Evolutionary conservation across 2,888 invertebrate genomes (phyloP), one percentile per base, ranked within the genome.

Genomic region (Achlya flavicornis): DNA sequence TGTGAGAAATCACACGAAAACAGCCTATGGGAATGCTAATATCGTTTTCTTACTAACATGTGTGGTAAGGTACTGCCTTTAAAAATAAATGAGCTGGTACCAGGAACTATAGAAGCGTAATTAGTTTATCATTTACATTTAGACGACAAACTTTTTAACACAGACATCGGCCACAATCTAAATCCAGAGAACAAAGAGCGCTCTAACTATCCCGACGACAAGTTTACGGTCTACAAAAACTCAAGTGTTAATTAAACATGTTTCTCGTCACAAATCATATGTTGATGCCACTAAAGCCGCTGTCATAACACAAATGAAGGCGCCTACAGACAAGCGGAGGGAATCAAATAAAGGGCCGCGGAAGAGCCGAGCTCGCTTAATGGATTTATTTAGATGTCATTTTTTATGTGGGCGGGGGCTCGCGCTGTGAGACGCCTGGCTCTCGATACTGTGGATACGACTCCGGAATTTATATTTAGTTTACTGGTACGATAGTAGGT

Each of bases 301-400:
- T 90, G 92, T 92, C 92, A 92, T 84, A 92, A 92, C 87, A 92
- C 80, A 88, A 88, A 87, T 89, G 88, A 89, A 86, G 89, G 90
- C 91, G 88, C 88, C 85, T 86, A 71, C 86, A 88, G 83, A 89
- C 89, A 75, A 74, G 84, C 77, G 76, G 76, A 75, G 74, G 77
- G 77, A 81, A 84, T 81, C 83, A 83, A 84, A 89, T 90, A 89
- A 91, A 90, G 88, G 90, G 89, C 84, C 86, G 90, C 91, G 91
- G 92, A 92, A 91, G 90, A 89, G 82, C 83, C 66, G 60, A 71
- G 74, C 66, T 63, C 62, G 77, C 77, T 74, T 92, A 93, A 93
- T 93, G 93, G 93, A 93, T 93, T 92, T 93, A 93, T 93, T 93
- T 93, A 93, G 93, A 93, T 92, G 93, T 93, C 93, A 93, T 93